Conservation (phyloP, 2,113 vertebrate genomes). For the Conger conger region DNA sequence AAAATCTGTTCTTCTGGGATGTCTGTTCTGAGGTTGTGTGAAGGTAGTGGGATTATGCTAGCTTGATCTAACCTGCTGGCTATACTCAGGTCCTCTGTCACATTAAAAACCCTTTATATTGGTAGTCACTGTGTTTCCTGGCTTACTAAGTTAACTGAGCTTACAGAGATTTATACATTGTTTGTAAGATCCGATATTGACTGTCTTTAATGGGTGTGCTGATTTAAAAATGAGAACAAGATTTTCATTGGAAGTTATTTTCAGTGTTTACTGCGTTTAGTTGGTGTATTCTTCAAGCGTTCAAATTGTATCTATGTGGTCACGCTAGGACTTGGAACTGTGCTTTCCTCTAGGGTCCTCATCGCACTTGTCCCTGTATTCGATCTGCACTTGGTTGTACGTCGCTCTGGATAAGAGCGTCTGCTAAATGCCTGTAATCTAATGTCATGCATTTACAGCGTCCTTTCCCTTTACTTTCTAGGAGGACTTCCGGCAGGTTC, state of each 20-base stretch:
- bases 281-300: no score
- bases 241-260: neutral
- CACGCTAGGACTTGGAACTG: no score
- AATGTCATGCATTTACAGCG: neutral
- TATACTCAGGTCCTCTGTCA: neutral
- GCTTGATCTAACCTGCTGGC: neutral
- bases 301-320: no score
- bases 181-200: neutral
- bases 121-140: neutral
- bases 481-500: constrained; percentile 68
- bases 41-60: neutral
- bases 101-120: neutral
- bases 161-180: neutral
- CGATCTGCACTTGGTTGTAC: no score
- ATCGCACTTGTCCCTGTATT: no score
- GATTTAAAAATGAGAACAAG: neutral
- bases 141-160: no score
- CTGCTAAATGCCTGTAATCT: no score
- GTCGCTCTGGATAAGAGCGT: no score
- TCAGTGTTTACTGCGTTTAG: neutral
- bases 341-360: no score
- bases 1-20: neutral
- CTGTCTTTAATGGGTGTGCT: neutral
- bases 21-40: no score
- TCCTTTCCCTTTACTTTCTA: constrained; percentile 48